Base-by-base conservation (phyloP, 1,140 invertebrate species). In the Caenorhabditis latens region DNA sequence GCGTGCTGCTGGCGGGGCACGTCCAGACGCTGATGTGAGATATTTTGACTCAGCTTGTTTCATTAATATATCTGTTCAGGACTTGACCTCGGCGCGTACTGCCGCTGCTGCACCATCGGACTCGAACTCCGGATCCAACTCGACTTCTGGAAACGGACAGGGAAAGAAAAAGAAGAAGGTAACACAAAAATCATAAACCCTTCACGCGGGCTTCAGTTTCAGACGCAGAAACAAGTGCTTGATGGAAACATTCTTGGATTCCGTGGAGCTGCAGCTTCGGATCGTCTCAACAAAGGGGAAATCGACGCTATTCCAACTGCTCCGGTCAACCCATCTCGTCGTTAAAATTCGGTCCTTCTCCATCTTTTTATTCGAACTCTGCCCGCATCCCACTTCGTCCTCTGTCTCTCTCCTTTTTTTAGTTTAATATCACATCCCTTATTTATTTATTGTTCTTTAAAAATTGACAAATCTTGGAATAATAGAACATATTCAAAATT, bases 131-230 rank as follows among this genome's bases (percentile, higher is more conserved):
- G 71, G 71, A 79, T 79, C 71, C 14, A 79, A 79, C 46, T 79
- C 71, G 8, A 79, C 50, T n/a, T 79, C 71, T 79, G 71, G 71
- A 79, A 79, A 79, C 21, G 71, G 71, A 14, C 71, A 79, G 24
- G 71, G 71, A 13, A 79, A 79, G 71, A 79, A 79, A 24, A 79
- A 79, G 46, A 79, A 79, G 71, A 79, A 79, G 71, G 71, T 79
- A 79, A 65, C 11, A n/a, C 19, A n/a, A n/a, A 7, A 32, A 32
- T 4, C 9, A 32, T 9, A 63, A 32, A 32, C 3, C 13, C 4
- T 4, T 63, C 9, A 9, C 21, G 8, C 0, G 7, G 8, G 8
- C n/a, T 32, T 32, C 50, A n/a, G 8, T 24, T 79, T 21, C n/a
- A 79, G 71, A 79, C 43, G 21, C 71, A 79, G 24, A 79, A 79